A percentile compares a stretch with the other conserved stretches of the same genome.
phyloP scores from a whole-genome alignment of 2,888 invertebrate genomes.

The Platynereis dumerilii region DNA sequence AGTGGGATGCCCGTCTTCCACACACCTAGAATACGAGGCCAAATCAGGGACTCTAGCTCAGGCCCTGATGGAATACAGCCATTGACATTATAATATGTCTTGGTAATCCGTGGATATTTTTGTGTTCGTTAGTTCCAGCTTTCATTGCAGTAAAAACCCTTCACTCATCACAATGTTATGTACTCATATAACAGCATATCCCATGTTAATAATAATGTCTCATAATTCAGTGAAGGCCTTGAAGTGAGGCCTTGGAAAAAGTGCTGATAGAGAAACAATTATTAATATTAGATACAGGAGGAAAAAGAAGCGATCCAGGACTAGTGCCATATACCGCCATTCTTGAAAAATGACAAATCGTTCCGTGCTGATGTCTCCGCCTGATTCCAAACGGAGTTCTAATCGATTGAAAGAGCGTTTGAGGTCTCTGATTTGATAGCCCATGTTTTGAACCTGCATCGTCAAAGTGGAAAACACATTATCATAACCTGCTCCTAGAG shows the following conservation, averaged over 20 bases:
- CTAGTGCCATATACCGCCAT: slow-evolving; percentile 18
- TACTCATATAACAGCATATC: no score
- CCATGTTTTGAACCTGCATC: neutral
- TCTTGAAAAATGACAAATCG: neutral
- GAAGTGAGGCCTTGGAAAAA: slow-evolving; percentile 15
- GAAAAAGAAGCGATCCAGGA: slow-evolving; percentile 18
- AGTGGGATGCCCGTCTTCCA: no score
- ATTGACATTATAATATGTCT: no score
- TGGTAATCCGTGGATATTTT: no score
- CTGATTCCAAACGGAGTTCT: neutral
- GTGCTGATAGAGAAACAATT: slow-evolving; percentile 15
- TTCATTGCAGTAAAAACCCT: no score
- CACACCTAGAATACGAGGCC: no score
- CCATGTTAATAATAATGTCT: no score
- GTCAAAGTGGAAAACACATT: neutral
- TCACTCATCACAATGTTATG: no score
- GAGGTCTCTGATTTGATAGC: neutral
- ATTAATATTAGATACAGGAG: slow-evolving; percentile 12
- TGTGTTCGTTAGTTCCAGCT: no score
- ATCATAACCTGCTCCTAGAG: neutral
- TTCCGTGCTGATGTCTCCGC: neutral
- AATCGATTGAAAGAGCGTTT: neutral
- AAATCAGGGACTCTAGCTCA: no score
- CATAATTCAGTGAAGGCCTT: slow-evolving; percentile 7
- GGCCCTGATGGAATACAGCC: no score